Evolutionary conservation across 2,113 vertebrate species (phyloP), one percentile per base, ranked within the genome.

Genomic region (Chascanopsetta lugubris): DNA sequence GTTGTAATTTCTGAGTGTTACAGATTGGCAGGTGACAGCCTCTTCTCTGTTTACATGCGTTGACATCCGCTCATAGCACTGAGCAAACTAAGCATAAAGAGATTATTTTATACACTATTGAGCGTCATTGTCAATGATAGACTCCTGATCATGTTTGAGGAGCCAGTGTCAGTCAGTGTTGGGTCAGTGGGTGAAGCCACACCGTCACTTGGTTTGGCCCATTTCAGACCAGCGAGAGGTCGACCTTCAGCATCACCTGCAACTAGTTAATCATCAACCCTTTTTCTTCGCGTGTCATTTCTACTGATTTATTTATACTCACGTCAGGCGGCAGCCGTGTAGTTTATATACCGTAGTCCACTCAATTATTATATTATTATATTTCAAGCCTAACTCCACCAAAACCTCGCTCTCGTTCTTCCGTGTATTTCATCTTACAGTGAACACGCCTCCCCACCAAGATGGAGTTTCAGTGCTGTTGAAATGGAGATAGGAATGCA

Each of bases 401-500:
- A 49, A 21, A 54, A 18, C 15, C 15, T 40, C n/a, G n/a, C n/a
- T n/a, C n/a, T n/a, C n/a, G n/a, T n/a, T 54, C 13, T 20, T 11
- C 20, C 42, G 45, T 42, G 53, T 65, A 77, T 69, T 80, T 74
- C 27, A 61, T 40, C 17, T 67, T 30, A 55, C 30, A 61, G 65
- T 25, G 38, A 75, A 76, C 74, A 79, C 67, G 53, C 81, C 73
- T 77, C 71, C 59, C 8, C 11, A 46, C 60, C 46, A 62, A 69
- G 56, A 77, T 77, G 75, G 67, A 82, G 86, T 91, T 90, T 92
- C 88, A 81, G 69, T 60, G 59, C 56, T 61, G 77, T 75, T 74
- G 75, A 87, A 86, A 90, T 73, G 62, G 80, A 70, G 80, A 72
- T 63, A 85, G 89, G 92, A 93, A 93, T 92, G 92, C 77, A 67